Evolutionary conservation across 2,797 vertebrate species (phyloP).

Genomic region (Agapornis canus): DNA sequence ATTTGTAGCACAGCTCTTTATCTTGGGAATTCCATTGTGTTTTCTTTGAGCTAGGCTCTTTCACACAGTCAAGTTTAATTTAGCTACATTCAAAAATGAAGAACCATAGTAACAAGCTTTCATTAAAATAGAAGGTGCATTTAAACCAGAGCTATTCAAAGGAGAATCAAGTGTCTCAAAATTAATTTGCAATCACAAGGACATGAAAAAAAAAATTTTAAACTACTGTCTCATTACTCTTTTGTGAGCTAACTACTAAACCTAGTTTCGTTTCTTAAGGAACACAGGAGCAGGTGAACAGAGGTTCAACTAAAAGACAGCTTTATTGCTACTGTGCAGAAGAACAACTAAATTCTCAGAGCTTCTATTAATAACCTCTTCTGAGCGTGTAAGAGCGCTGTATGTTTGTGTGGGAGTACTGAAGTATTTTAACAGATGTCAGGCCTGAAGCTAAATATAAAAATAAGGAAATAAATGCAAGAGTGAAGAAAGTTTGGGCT

Average conservation of each 20-base stretch:
- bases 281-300: slow-evolving; percentile 41
- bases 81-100: slow-evolving; percentile 52
- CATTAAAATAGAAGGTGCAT: slow-evolving; percentile 25
- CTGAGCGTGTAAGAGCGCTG: neutral
- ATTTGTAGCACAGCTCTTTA: neutral
- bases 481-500: slow-evolving; percentile 15
- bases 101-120: slow-evolving; percentile 42
- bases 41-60: slow-evolving; percentile 45
- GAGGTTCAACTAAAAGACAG: slow-evolving; percentile 27
- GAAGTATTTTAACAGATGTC: slow-evolving; percentile 18
- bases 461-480: slow-evolving; percentile 27
- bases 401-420: neutral
- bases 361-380: slow-evolving; percentile 37
- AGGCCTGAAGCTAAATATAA: neutral
- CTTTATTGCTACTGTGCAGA: neutral
- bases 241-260: neutral
- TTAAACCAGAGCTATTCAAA: slow-evolving; percentile 61
- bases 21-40: slow-evolving; percentile 39
- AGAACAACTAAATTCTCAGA: slow-evolving; percentile 53
- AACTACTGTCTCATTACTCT: neutral
- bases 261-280: slow-evolving; percentile 19
- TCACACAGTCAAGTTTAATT: slow-evolving; percentile 61
- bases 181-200: slow-evolving; percentile 62
- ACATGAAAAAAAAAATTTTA: slow-evolving; percentile 7
- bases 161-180: slow-evolving; percentile 40